Conservation (phyloP, 2,797 vertebrate genomes). For the Gastrophryne carolinensis region DNA sequence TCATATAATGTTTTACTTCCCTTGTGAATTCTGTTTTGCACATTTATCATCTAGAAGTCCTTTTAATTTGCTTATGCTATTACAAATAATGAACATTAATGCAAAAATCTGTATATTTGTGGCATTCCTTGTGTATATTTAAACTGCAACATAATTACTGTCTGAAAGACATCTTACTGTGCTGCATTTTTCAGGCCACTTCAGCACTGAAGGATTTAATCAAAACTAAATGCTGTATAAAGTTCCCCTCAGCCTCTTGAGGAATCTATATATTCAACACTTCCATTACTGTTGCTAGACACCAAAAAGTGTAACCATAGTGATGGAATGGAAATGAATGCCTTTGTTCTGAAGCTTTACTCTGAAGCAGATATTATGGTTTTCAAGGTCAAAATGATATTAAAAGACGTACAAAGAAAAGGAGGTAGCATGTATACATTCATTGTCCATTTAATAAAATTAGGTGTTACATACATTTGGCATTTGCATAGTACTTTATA, state of each 20-base stretch:
- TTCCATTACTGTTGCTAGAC: constrained; percentile 60
- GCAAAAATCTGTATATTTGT: neutral
- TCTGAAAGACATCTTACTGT: constrained; percentile 11
- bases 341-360: constrained; percentile 75
- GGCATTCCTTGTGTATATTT: constrained; percentile 2
- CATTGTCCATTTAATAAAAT: too few relatives aligned
- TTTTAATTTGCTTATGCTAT: neutral
- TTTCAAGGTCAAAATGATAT: constrained; percentile 81
- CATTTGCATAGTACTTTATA: too few relatives aligned
- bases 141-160: neutral
- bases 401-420: too few relatives aligned
- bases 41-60: neutral
- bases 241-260: constrained; percentile 68
- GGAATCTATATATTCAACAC: constrained; percentile 68
- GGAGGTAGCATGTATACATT: too few relatives aligned
- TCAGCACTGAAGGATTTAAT: constrained; percentile 64
- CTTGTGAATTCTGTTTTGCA: neutral
- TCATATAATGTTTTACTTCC: neutral
- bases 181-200: constrained; percentile 26
- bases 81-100: constrained; percentile 12
- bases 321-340: constrained; percentile 79
- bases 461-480: too few relatives aligned
- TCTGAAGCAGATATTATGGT: constrained; percentile 71
- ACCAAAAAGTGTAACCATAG: constrained; percentile 79
- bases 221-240: constrained; percentile 69